These are phyloP conservation scores for Parnassius mnemosyne DNA, from an alignment of 2,888 invertebrate genomes.

Conservation along the genomic window DNA sequence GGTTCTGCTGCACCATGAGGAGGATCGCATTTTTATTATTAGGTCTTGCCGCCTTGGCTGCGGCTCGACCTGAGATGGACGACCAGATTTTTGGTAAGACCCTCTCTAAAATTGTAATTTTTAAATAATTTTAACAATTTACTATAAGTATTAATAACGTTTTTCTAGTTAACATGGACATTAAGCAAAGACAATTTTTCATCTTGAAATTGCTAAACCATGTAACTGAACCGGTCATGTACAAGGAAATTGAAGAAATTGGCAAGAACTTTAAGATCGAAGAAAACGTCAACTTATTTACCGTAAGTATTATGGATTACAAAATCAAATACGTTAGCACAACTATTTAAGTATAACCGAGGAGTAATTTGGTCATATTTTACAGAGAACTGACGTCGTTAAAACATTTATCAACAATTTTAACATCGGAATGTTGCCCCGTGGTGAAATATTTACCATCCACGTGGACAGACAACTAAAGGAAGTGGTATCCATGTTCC, in stretches of 20 bases:
- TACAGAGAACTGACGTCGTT: constrained; percentile 79
- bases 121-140: background rate
- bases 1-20: constrained; percentile 61
- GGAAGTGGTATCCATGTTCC: constrained; percentile 76
- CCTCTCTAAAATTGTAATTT: background rate
- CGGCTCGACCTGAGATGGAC: constrained; percentile 57
- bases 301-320: constrained; percentile 43
- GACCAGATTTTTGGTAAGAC: constrained; percentile 53
- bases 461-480: constrained; percentile 72
- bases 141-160: no score
- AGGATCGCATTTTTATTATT: constrained; percentile 50
- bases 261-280: constrained; percentile 67
- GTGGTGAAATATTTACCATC: constrained; percentile 75
- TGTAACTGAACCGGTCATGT: constrained; percentile 69
- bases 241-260: constrained; percentile 67
- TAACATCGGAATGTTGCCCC: constrained; percentile 79
- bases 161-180: constrained; percentile 53
- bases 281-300: constrained; percentile 57
- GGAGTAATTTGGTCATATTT: constrained; percentile 27
- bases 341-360: background rate
- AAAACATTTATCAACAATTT: constrained; percentile 77
- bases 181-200: constrained; percentile 68
- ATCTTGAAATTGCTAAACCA: constrained; percentile 77
- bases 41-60: constrained; percentile 59
- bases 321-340: background rate